Base-by-base conservation (phyloP, 1,140 invertebrate genomes). In the Apis cerana region DNA sequence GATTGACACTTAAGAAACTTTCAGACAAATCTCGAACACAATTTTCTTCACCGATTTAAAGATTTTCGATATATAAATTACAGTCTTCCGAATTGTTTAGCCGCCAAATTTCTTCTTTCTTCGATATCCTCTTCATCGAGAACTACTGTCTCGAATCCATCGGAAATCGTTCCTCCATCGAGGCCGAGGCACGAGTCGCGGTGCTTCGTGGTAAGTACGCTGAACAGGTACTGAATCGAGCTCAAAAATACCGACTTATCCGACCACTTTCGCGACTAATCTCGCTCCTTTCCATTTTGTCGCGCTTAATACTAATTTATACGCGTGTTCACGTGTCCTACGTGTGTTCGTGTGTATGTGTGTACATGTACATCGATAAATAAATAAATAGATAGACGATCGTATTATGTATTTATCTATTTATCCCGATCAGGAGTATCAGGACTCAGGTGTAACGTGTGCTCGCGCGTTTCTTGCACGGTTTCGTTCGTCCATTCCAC, bases 141-240 rank as follows among this genome's bases (percentile, higher is more conserved):
- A 68, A 19, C 52, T 21, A 5, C 64, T 33, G 4, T 33, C 43
- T 11, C 65, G 43, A 68, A n/a, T 27, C 13, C 52, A 19, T 15
- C 33, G 75, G 50, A 77, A 68, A 19, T 54, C 11, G 50, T 79
- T 87, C 61, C 62, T 68, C 75, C 68, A 58, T 84, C 75, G 77
- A 84, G 48, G 65, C 84, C 64, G 67, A 74, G 82, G 50, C 76
- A 83, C 77, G 50, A 61, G 77, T 52, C 69, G 76, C 77, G 76
- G 76, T 85, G 78, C 70, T 72, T 43, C 75, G 43, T 67, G 64
- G 52, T 90, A 90, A 90, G 86, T 90, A 89, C 85, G 83, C 85
- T 89, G 85, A 86, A 86, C 88, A 89, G 89, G 83, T 91, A 91
- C 88, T 85, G 83, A 72, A 86, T 84, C 88, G 71, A 89, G 85